Conservation (phyloP, 1,140 invertebrate genomes). For the Brachionus angularis region DNA sequence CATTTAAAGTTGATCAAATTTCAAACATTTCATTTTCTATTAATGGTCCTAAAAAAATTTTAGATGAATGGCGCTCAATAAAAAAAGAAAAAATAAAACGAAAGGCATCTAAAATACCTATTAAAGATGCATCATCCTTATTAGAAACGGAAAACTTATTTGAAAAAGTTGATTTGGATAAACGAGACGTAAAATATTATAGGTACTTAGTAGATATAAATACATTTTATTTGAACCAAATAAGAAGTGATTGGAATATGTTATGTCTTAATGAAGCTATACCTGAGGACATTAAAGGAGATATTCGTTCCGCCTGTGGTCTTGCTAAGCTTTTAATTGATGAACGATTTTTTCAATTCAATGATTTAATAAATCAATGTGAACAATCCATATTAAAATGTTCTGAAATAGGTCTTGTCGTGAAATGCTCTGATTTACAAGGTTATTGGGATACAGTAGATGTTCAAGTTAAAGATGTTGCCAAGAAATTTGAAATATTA, state of each 20-base stretch:
- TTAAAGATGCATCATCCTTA: not conserved
- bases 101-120: not conserved
- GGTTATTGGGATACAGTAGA: constrained; percentile 39
- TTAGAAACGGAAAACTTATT: not conserved
- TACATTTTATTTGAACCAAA: not conserved
- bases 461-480: constrained; percentile 25
- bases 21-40: not conserved
- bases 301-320: constrained; percentile 25
- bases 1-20: not conserved
- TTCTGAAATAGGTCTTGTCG: not conserved
- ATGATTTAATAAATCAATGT: constrained; percentile 32
- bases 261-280: not conserved
- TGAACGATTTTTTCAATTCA: constrained; percentile 21
- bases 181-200: constrained; percentile 6
- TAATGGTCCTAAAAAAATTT: not conserved
- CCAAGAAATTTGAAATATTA: constrained; percentile 6
- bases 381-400: not conserved
- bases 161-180: not conserved
- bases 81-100: constrained; percentile 4
- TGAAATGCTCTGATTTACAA: constrained; percentile 29
- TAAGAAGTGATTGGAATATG: not conserved
- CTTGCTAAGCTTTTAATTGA: constrained; percentile 29
- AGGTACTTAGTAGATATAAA: not conserved
- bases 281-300: constrained; percentile 3
- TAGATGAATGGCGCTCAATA: not conserved